A percentile compares a stretch with the other conserved stretches of the same genome.
Conservation (phyloP, 2,113 vertebrate species). For the Nothobranchius kuhntae region DNA sequence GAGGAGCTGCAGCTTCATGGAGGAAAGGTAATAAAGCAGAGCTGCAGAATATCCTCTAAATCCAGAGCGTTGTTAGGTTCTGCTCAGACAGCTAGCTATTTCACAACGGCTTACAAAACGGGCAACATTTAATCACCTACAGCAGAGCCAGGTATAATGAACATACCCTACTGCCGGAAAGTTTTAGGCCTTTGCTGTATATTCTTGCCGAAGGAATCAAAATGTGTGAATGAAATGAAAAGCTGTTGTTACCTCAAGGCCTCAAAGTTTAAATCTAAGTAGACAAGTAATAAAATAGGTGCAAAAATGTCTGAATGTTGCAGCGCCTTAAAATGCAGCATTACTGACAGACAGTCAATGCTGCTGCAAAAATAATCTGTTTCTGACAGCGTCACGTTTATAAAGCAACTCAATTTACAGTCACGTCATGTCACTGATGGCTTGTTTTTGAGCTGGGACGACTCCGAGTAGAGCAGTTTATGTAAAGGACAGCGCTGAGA, state of each 20-base stretch:
- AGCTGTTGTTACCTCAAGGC: neutral
- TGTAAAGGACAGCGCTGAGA: no score
- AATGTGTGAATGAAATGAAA: slow-evolving; percentile 29
- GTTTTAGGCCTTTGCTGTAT: neutral
- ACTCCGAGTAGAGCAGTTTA: no score
- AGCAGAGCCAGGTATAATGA: slow-evolving; percentile 6
- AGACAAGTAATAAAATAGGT: no score
- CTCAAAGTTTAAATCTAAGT: no score
- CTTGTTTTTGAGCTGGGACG: no score
- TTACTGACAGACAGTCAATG: no score
- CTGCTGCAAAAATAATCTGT: no score
- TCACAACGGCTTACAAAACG: slow-evolving; percentile 15
- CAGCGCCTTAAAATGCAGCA: no score
- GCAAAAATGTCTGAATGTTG: no score
- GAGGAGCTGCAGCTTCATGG: neutral
- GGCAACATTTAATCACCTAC: neutral
- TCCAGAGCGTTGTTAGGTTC: slow-evolving; percentile 2
- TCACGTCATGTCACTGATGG: no score
- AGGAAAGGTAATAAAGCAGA: slow-evolving; percentile 5
- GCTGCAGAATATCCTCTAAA: slow-evolving; percentile 13
- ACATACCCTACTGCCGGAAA: neutral
- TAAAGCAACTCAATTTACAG: no score
- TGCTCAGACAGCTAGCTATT: neutral
- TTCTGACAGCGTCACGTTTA: no score
- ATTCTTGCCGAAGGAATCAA: slow-evolving; percentile 7